Base-by-base conservation (phyloP, 2,113 vertebrate genomes). In the Oncorhynchus keta region DNA sequence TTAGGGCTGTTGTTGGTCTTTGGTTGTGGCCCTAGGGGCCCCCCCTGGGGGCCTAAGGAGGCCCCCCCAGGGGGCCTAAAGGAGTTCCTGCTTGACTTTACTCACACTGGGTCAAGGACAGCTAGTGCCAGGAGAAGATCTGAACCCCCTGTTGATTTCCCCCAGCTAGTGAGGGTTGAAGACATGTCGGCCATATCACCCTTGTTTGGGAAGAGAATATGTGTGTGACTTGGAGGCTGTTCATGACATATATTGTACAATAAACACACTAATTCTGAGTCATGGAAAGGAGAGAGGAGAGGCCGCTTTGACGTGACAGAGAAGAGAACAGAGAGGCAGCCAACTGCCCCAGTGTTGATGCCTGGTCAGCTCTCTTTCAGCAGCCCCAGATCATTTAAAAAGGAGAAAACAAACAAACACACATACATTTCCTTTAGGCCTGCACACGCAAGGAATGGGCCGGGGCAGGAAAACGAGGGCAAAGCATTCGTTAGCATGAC, bases 241-340 rank as follows among this genome's bases (percentile, higher is more conserved):
- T 78, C 79, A 35, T 1, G 18, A 72, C 77, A 28, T 68, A 48
- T 14, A 76, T 74, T 68, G 35, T 14, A 76, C 76, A 24, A 65
- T 39, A 26, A 75, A 74, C 67, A 65, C 70, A 22, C 35, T 1
- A 4, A 24, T 71, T 5, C 4, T 79, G 82, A 81, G 81, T 85
- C 80, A 78, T 12, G 6, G 68, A 74, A 66, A 26, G 11, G 26
- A 84, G 86, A 87, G 80, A 73, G 9, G 39, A 57, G 82, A 88
- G 84, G 85, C 57, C 16, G 76, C 84, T 73, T 45, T 87, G 86
- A 88, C 84, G 26, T 71, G 76, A 70, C 77, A 80, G 78, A 82
- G 81, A 77, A 35, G 32, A 9, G 18, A 4, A 5, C 16, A 22
- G 45, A 86, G 82, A 81, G 83, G 77, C 32, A 75, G 71, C 14